These are phyloP conservation scores for Sigmodon hispidus DNA, from an alignment of 2,113 vertebrate genomes.

Conservation along the genomic window DNA sequence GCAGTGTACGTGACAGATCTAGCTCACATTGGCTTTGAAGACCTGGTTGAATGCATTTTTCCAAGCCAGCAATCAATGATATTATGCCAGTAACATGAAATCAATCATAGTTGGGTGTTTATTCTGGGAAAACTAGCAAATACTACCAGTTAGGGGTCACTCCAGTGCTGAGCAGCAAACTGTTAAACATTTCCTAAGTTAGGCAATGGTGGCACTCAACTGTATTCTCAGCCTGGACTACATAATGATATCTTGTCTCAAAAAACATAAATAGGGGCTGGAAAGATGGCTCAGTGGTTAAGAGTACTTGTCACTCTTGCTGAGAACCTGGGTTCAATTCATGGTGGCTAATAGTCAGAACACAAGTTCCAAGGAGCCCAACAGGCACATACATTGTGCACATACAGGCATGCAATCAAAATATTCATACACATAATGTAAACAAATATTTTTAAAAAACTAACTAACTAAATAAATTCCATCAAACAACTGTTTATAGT, in stretches of 20 bases:
- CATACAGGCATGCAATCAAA: background rate
- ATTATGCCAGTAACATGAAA: background rate
- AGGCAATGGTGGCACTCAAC: background rate
- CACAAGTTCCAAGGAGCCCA: background rate
- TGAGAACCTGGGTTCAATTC: background rate
- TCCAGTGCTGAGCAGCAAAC: background rate
- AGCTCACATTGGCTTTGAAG: background rate
- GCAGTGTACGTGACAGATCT: background rate
- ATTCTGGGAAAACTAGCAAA: background rate
- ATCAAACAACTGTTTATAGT: background rate
- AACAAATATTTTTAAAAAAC: background rate
- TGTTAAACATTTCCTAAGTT: background rate
- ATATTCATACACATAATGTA: background rate
- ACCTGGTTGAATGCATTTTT: background rate
- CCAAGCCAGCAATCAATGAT: background rate
- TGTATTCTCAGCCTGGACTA: background rate
- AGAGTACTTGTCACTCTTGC: background rate
- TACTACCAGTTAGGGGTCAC: background rate
- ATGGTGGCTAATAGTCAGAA: background rate
- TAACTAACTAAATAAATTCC: background rate
- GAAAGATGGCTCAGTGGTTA: background rate
- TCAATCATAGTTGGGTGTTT: background rate
- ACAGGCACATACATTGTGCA: background rate
- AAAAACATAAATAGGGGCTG: background rate
- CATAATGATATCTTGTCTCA: background rate